These are phyloP conservation scores for Laticauda colubrina DNA, from an alignment of 2,113 vertebrate genomes.

Conservation along the genomic window DNA sequence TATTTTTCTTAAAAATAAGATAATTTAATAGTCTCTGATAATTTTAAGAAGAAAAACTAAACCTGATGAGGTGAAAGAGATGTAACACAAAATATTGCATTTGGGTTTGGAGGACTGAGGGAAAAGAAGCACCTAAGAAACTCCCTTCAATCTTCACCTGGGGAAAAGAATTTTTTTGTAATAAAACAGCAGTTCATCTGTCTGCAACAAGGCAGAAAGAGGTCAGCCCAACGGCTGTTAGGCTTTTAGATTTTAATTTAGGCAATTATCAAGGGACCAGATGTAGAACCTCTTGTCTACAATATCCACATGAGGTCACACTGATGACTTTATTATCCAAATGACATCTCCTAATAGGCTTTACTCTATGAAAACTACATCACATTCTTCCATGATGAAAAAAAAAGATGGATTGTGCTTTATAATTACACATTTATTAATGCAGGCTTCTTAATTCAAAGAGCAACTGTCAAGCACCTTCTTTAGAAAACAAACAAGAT, in stretches of 20 bases:
- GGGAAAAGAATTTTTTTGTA: slow-evolving; percentile 66
- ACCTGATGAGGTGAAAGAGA: slow-evolving; percentile 66
- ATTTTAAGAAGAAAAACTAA: slow-evolving; percentile 58
- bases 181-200: slow-evolving; percentile 75
- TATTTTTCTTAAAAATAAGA: slow-evolving; percentile 50
- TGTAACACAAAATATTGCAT: slow-evolving; percentile 36
- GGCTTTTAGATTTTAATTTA: slow-evolving; percentile 82
- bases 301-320: slow-evolving; percentile 71
- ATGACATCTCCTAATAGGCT: slow-evolving; percentile 67
- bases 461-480: slow-evolving; percentile 5
- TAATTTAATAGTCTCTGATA: slow-evolving; percentile 31
- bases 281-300: slow-evolving; percentile 79
- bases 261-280: slow-evolving; percentile 75
- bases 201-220: slow-evolving; percentile 74
- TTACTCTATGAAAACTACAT: slow-evolving; percentile 54
- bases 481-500: slow-evolving; percentile 7
- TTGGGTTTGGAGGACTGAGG: slow-evolving; percentile 24
- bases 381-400: slow-evolving; percentile 37
- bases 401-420: slow-evolving; percentile 25
- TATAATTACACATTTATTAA: neutral
- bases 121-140: slow-evolving; percentile 55
- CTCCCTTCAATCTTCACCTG: slow-evolving; percentile 69
- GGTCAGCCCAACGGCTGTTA: slow-evolving; percentile 74
- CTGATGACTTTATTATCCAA: slow-evolving; percentile 79
- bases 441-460: slow-evolving; percentile 17